Evolutionary conservation across 1,140 invertebrate species (phyloP).

Genomic region (Macrostomum lignano): DNA sequence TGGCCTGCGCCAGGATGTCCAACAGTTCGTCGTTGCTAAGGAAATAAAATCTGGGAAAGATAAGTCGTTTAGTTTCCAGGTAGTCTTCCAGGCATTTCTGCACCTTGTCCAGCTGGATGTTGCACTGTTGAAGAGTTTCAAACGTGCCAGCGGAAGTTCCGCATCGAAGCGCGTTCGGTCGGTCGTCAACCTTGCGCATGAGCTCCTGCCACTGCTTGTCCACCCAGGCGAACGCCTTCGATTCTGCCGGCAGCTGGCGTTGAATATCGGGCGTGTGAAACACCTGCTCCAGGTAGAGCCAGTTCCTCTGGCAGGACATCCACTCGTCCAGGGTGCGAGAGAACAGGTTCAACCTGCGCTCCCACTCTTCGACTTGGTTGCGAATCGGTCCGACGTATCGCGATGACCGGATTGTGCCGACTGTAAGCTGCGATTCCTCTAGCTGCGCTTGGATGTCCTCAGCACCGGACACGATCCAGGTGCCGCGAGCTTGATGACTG

Average conservation of each 20-base stretch:
- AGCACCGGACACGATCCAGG: conserved; percentile 44
- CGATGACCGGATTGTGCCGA: conserved; percentile 51
- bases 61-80: conserved; percentile 21
- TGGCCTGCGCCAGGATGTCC: conserved; percentile 33
- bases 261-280: conserved; percentile 63
- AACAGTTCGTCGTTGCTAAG: conserved; percentile 25
- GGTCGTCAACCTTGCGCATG: conserved; percentile 32
- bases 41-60: conserved; percentile 26
- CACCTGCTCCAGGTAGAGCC: conserved; percentile 57
- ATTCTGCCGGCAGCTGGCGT: conserved; percentile 46
- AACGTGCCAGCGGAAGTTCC: conserved; percentile 19
- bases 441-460: conserved; percentile 49
- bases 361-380: conserved; percentile 48
- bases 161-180: conserved; percentile 23
- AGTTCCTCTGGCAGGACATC: conserved; percentile 49
- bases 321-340: conserved; percentile 46
- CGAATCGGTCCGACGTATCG: conserved; percentile 48
- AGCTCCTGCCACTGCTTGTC: conserved; percentile 57
- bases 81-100: conserved; percentile 26
- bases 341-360: conserved; percentile 40
- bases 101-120: conserved; percentile 22
- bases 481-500: conserved; percentile 33
- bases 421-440: conserved; percentile 53
- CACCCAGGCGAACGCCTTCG: conserved; percentile 45
- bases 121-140: conserved; percentile 19